A percentile compares a stretch with the other conserved stretches of the same genome.
Evolutionary conservation across 2,797 vertebrate genomes (phyloP).

Genomic region (Poeciliopsis turneri): DNA sequence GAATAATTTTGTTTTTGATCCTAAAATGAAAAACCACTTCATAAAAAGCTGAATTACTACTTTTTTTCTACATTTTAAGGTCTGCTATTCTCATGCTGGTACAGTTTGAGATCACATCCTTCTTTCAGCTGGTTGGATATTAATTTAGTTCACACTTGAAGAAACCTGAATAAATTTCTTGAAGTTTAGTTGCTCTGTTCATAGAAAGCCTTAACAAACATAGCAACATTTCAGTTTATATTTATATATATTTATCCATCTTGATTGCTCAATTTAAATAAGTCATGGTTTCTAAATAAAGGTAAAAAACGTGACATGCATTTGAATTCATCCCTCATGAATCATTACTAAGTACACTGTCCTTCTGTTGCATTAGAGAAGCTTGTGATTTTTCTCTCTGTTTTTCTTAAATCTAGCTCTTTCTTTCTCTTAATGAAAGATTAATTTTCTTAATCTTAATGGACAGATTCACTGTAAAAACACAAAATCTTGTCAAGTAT

Average conservation of each 20-base stretch:
- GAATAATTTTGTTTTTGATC: not conserved
- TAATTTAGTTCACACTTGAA: not conserved
- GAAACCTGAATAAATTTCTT: not conserved
- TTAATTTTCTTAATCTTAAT: too few relatives aligned
- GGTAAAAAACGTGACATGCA: not conserved
- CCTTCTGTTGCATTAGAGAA: not conserved
- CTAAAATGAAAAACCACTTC: not conserved
- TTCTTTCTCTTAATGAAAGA: too few relatives aligned
- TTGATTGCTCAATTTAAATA: too few relatives aligned
- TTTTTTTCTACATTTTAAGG: not conserved
- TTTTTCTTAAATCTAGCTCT: not conserved
- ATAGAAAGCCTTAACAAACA: too few relatives aligned
- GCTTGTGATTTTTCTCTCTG: not conserved
- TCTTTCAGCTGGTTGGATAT: not conserved
- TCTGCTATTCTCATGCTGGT: not conserved
- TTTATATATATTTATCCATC: too few relatives aligned
- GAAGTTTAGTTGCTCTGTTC: not conserved
- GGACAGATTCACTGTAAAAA: too few relatives aligned
- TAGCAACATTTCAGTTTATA: too few relatives aligned
- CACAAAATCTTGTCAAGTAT: too few relatives aligned
- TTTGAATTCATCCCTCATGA: too few relatives aligned
- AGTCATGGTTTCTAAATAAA: too few relatives aligned
- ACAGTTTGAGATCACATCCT: not conserved
- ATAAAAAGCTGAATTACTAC: not conserved
- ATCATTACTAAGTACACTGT: not conserved